Conservation (phyloP, 2,797 vertebrate genomes). For the Spondyliosoma cantharus region DNA sequence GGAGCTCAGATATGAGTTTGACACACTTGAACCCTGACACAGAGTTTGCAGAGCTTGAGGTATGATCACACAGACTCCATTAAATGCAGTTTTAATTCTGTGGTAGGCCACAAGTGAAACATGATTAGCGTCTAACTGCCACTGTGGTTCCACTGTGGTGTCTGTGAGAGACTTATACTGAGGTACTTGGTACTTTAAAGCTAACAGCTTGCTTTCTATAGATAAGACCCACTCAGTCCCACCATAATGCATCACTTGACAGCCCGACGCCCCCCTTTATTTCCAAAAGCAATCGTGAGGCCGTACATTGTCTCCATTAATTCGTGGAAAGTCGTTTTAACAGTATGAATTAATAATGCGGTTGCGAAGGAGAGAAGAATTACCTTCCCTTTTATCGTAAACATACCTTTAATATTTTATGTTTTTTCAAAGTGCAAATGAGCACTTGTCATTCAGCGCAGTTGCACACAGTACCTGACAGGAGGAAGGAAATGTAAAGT, state of each 20-base stretch:
- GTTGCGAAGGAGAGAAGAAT: constrained; percentile 83
- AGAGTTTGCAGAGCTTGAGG: background rate
- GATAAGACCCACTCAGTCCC: constrained; percentile 79
- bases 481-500: constrained; percentile 66
- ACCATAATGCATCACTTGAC: constrained; percentile 82
- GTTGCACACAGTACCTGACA: constrained; percentile 60
- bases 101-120: constrained; percentile 74
- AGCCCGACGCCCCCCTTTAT: constrained; percentile 76
- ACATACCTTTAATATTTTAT: constrained; percentile 90
- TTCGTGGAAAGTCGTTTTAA: constrained; percentile 90
- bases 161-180: constrained; percentile 58
- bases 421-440: constrained; percentile 84
- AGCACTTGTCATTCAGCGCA: constrained; percentile 74
- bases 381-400: constrained; percentile 88
- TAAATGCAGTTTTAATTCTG: constrained; percentile 67
- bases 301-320: constrained; percentile 86
- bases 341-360: constrained; percentile 90
- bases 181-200: constrained; percentile 68
- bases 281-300: constrained; percentile 81
- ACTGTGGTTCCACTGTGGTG: constrained; percentile 64
- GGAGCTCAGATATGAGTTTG: background rate
- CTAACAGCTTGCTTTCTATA: constrained; percentile 79
- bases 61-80: constrained; percentile 48
- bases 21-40: background rate
- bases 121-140: constrained; percentile 62